phyloP scores from a whole-genome alignment of 2,113 vertebrate genomes.

The Poeciliopsis turrubarensis region DNA sequence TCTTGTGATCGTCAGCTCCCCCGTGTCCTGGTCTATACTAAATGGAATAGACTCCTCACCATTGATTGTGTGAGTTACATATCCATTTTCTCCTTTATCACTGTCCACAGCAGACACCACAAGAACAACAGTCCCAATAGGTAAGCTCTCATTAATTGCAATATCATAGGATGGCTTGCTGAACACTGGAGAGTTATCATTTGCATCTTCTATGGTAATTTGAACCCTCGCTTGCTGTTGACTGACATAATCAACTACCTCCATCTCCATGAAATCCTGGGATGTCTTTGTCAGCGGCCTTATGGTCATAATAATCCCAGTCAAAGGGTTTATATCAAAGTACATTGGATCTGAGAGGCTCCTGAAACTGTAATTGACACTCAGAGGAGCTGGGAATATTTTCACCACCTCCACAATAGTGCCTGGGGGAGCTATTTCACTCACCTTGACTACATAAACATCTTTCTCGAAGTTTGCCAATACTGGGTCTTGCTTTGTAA shows the following conservation, averaged over 20 bases:
- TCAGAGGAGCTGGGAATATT: constrained; percentile 81
- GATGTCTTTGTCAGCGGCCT: constrained; percentile 82
- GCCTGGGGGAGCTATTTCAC: constrained; percentile 93
- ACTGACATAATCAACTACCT: constrained; percentile 81
- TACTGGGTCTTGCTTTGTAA: constrained; percentile 79
- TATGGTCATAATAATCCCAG: constrained; percentile 89
- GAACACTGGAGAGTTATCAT: constrained; percentile 91
- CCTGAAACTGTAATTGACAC: constrained; percentile 87
- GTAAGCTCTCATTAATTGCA: constrained; percentile 88
- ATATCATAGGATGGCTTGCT: constrained; percentile 83
- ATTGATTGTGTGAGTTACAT: constrained; percentile 89
- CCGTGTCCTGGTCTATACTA: constrained; percentile 89
- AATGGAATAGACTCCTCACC: constrained; percentile 88
- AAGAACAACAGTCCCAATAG: constrained; percentile 84
- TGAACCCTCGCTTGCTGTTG: constrained; percentile 83
- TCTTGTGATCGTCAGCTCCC: constrained; percentile 86
- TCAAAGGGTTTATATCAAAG: constrained; percentile 90
- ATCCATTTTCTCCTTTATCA: constrained; percentile 93
- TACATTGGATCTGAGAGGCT: constrained; percentile 81
- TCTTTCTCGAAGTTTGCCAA: constrained; percentile 86
- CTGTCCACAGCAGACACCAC: constrained; percentile 87
- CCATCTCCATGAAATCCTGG: constrained; percentile 85
- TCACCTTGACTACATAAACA: constrained; percentile 85
- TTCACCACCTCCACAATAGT: constrained; percentile 86
- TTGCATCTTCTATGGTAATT: constrained; percentile 89